Evolutionary conservation across 2,797 vertebrate species (phyloP).

Genomic region (Artibeus jamaicensis): DNA sequence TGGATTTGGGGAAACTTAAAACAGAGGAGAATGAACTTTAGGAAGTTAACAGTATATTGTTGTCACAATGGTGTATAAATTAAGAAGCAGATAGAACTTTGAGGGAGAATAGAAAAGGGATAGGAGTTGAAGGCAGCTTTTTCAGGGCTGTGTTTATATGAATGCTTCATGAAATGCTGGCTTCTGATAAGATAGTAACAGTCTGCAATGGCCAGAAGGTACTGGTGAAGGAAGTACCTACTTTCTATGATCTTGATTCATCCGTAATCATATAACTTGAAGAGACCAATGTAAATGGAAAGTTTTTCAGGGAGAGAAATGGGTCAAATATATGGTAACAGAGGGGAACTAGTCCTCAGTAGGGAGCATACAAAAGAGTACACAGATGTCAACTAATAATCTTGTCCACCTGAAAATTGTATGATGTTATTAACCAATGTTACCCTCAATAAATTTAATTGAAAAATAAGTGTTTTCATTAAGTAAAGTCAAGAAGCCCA

Average conservation of each 20-base stretch:
- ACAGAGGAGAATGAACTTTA: neutral
- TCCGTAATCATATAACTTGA: neutral
- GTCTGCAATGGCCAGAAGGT: neutral
- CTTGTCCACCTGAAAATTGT: neutral
- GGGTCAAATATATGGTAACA: neutral
- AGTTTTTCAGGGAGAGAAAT: neutral
- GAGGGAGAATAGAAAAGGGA: neutral
- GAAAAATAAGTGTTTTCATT: neutral
- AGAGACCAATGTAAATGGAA: neutral
- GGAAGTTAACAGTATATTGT: neutral
- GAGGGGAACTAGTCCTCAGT: neutral
- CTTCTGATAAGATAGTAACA: neutral
- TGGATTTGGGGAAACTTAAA: neutral
- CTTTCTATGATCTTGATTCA: neutral
- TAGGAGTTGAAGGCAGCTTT: neutral
- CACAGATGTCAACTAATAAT: neutral
- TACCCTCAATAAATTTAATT: neutral
- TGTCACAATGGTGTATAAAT: neutral
- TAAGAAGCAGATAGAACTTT: neutral
- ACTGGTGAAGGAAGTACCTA: neutral
- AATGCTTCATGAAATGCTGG: neutral
- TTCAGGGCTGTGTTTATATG: neutral
- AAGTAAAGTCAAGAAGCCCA: neutral
- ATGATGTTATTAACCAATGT: neutral
- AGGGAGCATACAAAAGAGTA: neutral